Conservation (phyloP, 2,888 invertebrate species). For the Epistrophe grossulariae region DNA sequence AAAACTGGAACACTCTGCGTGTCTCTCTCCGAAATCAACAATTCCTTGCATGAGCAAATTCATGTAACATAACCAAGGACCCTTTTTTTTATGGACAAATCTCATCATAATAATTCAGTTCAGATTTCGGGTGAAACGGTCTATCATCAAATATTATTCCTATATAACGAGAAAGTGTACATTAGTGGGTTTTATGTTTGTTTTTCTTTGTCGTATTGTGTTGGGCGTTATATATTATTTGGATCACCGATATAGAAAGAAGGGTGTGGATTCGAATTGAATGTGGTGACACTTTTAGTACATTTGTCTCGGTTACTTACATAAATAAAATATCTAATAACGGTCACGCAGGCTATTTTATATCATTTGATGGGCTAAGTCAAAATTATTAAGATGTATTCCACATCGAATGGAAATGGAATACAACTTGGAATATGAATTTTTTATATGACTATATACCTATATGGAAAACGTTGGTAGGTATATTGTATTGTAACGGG, state of each 20-base stretch:
- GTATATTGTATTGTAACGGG: too few relatives aligned
- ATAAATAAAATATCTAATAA: slow-evolving; percentile 63
- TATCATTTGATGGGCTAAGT: slow-evolving; percentile 41
- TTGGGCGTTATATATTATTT: slow-evolving; percentile 39
- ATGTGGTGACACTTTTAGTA: slow-evolving; percentile 68
- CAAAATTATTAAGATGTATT: slow-evolving; percentile 22
- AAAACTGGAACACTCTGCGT: background rate
- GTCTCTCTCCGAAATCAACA: background rate
- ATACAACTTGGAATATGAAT: background rate
- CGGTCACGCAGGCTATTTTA: slow-evolving; percentile 58
- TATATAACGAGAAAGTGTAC: slow-evolving; percentile 48
- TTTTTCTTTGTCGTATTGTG: background rate
- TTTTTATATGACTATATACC: background rate
- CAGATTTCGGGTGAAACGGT: slow-evolving; percentile 75
- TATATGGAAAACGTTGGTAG: background rate
- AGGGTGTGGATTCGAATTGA: slow-evolving; percentile 25
- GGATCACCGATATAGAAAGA: slow-evolving; percentile 42
- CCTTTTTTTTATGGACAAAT: slow-evolving; percentile 63
- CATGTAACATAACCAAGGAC: slow-evolving; percentile 1
- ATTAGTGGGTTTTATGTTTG: slow-evolving; percentile 62
- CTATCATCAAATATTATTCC: slow-evolving; percentile 73
- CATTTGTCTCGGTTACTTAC: slow-evolving; percentile 76
- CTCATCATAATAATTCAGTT: slow-evolving; percentile 74
- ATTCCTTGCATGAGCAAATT: slow-evolving; percentile 7
- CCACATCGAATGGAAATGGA: background rate